Percentiles rank a stretch among this genome's conserved stretches.
Evolutionary conservation across 2,113 vertebrate species (phyloP).

Genomic region (Cricetomys ansorgei): DNA sequence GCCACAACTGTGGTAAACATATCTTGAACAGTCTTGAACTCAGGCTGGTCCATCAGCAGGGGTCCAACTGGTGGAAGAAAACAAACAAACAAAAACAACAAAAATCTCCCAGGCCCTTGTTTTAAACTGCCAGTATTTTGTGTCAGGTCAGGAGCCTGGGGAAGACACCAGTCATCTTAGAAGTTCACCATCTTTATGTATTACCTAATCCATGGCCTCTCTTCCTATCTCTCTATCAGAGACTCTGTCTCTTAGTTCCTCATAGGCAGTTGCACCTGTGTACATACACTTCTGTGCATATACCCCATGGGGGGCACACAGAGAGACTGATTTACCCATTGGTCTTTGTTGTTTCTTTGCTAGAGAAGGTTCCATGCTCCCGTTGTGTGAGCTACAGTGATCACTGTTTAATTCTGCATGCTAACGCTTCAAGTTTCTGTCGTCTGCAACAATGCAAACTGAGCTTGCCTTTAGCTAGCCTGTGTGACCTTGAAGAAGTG

Average conservation of each 20-base stretch:
- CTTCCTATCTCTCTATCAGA: not conserved
- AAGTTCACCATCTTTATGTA: not conserved
- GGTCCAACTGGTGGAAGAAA: not conserved
- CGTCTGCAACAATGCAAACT: not conserved
- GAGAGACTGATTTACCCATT: not conserved
- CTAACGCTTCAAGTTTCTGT: not conserved
- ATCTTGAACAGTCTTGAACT: not conserved
- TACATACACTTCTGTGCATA: not conserved
- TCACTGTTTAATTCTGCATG: not conserved
- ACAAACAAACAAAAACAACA: too few relatives aligned
- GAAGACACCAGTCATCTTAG: not conserved
- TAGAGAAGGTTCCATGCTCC: not conserved
- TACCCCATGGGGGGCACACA: not conserved
- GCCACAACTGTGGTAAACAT: not conserved
- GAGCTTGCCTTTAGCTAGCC: not conserved
- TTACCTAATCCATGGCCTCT: not conserved
- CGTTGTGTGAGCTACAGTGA: not conserved
- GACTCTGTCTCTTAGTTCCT: not conserved
- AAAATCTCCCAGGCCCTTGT: too few relatives aligned
- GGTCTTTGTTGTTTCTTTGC: not conserved
- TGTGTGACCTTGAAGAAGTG: not conserved
- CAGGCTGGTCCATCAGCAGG: not conserved
- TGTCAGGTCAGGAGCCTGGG: not conserved
- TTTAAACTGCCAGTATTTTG: not conserved
- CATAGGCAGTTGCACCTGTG: not conserved